A percentile compares a stretch with the other conserved stretches of the same genome.
These are phyloP conservation scores for Trididemnum clinides DNA, from an alignment of 23 tunicate genomes.

Conservation along the genomic window DNA sequence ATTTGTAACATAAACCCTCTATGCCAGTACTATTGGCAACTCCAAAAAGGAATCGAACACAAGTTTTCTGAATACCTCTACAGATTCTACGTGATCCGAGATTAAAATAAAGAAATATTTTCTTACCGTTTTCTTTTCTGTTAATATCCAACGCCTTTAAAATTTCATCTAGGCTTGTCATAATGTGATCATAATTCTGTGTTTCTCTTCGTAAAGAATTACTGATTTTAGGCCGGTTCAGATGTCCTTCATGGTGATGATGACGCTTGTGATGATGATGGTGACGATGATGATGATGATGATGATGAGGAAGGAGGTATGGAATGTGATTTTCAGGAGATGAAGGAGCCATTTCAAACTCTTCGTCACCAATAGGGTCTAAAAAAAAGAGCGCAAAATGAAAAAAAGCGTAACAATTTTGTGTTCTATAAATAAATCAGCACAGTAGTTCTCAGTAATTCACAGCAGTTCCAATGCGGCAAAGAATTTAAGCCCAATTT, in stretches of 20 bases:
- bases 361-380: slow-evolving; percentile 5
- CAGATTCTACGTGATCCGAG: too few relatives aligned
- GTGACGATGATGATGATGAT: slow-evolving; percentile 39
- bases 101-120: too few relatives aligned
- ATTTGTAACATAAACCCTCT: too few relatives aligned
- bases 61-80: too few relatives aligned
- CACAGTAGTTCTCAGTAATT: too few relatives aligned
- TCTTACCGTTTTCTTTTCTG: slow-evolving; percentile 32
- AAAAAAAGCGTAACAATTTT: neutral
- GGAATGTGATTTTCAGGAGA: slow-evolving; percentile 35
- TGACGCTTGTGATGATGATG: slow-evolving; percentile 24
- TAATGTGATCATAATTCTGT: neutral
- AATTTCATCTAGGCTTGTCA: neutral
- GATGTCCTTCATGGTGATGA: slow-evolving; percentile 40
- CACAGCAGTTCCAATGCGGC: too few relatives aligned
- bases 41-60: too few relatives aligned
- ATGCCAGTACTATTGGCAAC: too few relatives aligned
- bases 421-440: too few relatives aligned
- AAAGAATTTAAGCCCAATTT: too few relatives aligned
- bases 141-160: neutral
- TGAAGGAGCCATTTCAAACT: slow-evolving; percentile 62
- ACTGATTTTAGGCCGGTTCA: slow-evolving; percentile 9
- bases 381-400: neutral
- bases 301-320: slow-evolving; percentile 12
- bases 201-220: neutral